phyloP scores from a whole-genome alignment of 2,888 invertebrate genomes.

The Parascotia fuliginaria region DNA sequence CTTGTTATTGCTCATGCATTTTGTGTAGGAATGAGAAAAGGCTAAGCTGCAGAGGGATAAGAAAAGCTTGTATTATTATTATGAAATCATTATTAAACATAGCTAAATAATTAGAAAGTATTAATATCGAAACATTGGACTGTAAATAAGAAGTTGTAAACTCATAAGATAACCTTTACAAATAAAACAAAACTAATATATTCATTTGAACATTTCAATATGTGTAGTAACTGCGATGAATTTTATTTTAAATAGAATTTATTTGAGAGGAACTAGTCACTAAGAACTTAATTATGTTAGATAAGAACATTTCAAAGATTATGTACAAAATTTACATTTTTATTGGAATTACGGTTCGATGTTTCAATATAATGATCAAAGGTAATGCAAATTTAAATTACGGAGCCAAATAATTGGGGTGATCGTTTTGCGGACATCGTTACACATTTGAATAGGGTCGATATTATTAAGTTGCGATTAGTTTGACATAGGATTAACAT shows the following conservation, averaged over 20 bases:
- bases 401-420: neutral
- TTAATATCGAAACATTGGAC: no score
- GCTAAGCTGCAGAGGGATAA: no score
- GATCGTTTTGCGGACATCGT: no score
- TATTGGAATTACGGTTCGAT: slow-evolving; percentile 24
- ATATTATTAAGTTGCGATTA: no score
- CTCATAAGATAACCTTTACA: slow-evolving; percentile 6
- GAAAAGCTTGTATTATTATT: no score
- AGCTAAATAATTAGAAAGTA: no score
- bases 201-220: slow-evolving; percentile 8
- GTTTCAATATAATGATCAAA: slow-evolving; percentile 23
- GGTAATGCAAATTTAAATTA: slow-evolving; percentile 22
- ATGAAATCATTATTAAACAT: no score
- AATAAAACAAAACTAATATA: slow-evolving; percentile 5
- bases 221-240: slow-evolving; percentile 10
- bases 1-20: no score
- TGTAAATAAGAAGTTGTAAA: neutral
- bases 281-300: slow-evolving; percentile 13
- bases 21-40: no score
- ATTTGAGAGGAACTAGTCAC: slow-evolving; percentile 11
- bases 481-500: no score
- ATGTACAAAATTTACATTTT: slow-evolving; percentile 31
- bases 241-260: slow-evolving; percentile 14
- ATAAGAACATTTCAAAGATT: slow-evolving; percentile 14
- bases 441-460: no score